A percentile compares a stretch with the other conserved stretches of the same genome.
phyloP scores from a whole-genome alignment of 2,888 invertebrate genomes.

The Ashinkailepas kermadecensis region DNA sequence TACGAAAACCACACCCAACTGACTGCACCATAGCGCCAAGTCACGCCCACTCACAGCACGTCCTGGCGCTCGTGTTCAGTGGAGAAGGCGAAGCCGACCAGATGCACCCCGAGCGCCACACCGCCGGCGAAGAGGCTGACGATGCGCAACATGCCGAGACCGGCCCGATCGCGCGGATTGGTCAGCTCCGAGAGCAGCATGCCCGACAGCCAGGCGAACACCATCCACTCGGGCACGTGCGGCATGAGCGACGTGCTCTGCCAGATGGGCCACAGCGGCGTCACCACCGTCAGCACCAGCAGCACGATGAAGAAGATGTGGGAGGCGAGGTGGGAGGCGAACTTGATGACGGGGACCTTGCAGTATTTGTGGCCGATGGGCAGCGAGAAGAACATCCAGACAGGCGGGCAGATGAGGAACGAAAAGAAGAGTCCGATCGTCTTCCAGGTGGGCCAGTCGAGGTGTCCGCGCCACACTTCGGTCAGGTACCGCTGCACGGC shows the following conservation, averaged over 20 bases:
- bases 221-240: slow-evolving; percentile 86
- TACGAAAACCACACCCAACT: no score
- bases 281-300: slow-evolving; percentile 79
- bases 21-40: neutral
- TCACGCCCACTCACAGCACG: slow-evolving; percentile 29
- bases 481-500: slow-evolving; percentile 94
- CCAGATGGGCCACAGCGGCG: slow-evolving; percentile 58
- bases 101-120: slow-evolving; percentile 82
- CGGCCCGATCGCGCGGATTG: slow-evolving; percentile 94
- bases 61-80: slow-evolving; percentile 28
- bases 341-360: slow-evolving; percentile 98
- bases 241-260: slow-evolving; percentile 32
- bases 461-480: slow-evolving; percentile 96
- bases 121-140: slow-evolving; percentile 56
- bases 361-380: slow-evolving; percentile 92
- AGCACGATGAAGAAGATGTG: slow-evolving; percentile 95
- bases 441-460: slow-evolving; percentile 94
- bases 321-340: slow-evolving; percentile 98
- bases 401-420: slow-evolving; percentile 87
- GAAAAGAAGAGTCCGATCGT: slow-evolving; percentile 85
- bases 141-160: slow-evolving; percentile 82
- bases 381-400: slow-evolving; percentile 92
- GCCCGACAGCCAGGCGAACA: slow-evolving; percentile 90
- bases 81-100: slow-evolving; percentile 62
- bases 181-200: slow-evolving; percentile 91